Percentiles rank a stretch among this genome's conserved stretches.
These are phyloP conservation scores for Mormyrus proboscirostris DNA, from an alignment of 2,797 vertebrate species.

Conservation along the genomic window DNA sequence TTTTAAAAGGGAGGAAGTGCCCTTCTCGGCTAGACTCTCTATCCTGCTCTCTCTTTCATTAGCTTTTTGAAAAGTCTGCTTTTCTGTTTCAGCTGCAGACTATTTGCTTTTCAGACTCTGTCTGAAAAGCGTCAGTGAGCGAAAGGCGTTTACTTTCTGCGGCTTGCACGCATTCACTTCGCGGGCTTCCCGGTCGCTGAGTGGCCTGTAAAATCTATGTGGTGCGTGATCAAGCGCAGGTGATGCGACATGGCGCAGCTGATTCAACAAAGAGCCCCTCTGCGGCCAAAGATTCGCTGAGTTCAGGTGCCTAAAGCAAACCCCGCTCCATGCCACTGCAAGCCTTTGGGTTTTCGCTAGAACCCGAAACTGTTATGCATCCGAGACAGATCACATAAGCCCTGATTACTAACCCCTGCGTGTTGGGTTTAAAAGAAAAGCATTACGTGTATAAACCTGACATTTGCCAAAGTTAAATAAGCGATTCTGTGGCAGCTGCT, in stretches of 20 bases:
- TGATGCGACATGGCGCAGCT: neutral
- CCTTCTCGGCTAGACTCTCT: constrained; percentile 56
- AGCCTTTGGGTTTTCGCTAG: neutral
- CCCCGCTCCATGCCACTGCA: neutral
- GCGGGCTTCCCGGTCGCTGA: neutral
- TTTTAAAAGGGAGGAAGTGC: constrained; percentile 72
- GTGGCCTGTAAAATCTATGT: neutral
- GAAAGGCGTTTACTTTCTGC: neutral
- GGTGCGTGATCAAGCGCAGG: neutral
- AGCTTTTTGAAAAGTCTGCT: neutral
- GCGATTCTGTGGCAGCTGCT: neutral
- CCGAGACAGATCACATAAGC: neutral
- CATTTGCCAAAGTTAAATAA: neutral
- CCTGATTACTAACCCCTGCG: neutral
- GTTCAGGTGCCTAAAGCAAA: neutral
- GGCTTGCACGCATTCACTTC: neutral
- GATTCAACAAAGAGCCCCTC: neutral
- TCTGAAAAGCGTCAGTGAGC: neutral
- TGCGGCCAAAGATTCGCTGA: neutral
- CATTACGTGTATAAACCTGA: neutral
- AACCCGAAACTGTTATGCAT: neutral
- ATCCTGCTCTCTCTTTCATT: neutral
- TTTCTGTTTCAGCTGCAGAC: neutral
- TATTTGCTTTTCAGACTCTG: neutral
- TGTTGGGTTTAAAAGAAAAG: neutral